Base-by-base conservation (phyloP, 2,113 vertebrate genomes). In the Chloropsis cyanopogon region DNA sequence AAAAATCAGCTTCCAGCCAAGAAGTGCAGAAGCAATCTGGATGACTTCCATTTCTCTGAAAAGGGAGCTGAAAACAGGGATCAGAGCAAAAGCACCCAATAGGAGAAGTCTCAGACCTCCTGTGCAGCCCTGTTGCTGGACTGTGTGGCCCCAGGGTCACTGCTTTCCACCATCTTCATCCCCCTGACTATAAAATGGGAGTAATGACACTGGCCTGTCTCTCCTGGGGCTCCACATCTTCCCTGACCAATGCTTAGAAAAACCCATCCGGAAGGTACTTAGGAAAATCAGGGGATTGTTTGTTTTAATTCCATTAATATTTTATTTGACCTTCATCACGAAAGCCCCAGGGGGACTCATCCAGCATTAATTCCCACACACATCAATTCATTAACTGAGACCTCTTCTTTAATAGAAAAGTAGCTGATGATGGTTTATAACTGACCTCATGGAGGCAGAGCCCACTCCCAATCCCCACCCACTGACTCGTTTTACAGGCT, bases 231-330 rank as follows among this genome's bases (percentile, higher is more conserved):
- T 86, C 78, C 75, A 31, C 75, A 61, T 59, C 53, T 60, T 93
- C 63, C 54, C 76, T 76, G 73, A 72, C 82, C 77, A 61, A 10
- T 2, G 19, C 72, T 75, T 63, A 85, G 7, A 80, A 71, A 90
- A 92, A 66, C 41, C 64, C 79, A 69, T 49, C n/a, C 2, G 3
- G 80, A 95, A 94, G 88, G 61, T 75, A 93, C 56, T 47, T 92
- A 83, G 56, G 68, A 96, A 93, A 72, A 97, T 61, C 77, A 54
- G 46, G 73, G 68, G 72, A 91, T 9, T 95, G 84, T 78, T 94
- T 85, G 84, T 82, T 95, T 96, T 89, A 95, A 90, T 90, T 96
- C 69, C 79, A 95, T 97, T 91, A 96, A 94, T 97, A 96, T 96
- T 97, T 96, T 73, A 97, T 94, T 84, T 94, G 85, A 86, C 95